phyloP scores from a whole-genome alignment of 23 tunicate species.

The Halocynthia roretzi region DNA sequence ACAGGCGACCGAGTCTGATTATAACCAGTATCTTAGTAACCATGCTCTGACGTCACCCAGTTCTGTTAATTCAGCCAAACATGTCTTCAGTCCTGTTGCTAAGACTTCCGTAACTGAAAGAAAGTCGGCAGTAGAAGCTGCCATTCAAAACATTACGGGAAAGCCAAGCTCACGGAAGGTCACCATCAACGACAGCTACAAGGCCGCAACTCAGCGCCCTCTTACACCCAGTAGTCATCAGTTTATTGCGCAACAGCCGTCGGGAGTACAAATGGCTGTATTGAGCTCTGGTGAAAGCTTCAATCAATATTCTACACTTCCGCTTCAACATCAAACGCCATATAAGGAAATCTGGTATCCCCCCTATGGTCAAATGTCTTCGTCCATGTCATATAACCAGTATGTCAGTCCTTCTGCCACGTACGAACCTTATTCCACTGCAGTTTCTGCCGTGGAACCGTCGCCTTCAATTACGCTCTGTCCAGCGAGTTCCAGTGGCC shows the following conservation, averaged over 20 bases:
- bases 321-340: conserved; percentile 17
- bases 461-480: not conserved
- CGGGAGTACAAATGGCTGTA: not conserved
- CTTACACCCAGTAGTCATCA: not conserved
- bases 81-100: not conserved
- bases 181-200: conserved; percentile 7
- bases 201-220: conserved; percentile 7
- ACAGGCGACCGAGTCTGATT: conserved; percentile 8
- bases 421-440: not conserved
- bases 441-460: not conserved
- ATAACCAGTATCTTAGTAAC: conserved; percentile 5
- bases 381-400: not conserved
- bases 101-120: not conserved
- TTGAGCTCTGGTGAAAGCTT: not conserved
- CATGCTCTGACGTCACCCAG: not conserved
- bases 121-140: conserved; percentile 79
- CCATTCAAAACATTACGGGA: conserved; percentile 66
- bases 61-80: not conserved
- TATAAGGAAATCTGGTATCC: conserved; percentile 45
- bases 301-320: not conserved
- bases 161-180: conserved; percentile 13
- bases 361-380: not conserved
- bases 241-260: not conserved
- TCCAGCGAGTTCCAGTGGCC: not conserved
- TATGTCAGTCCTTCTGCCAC: not conserved